Percentiles rank a stretch among this genome's conserved stretches.
Conservation (phyloP, 2,797 vertebrate species). For the Urosaurus nigricauda region DNA sequence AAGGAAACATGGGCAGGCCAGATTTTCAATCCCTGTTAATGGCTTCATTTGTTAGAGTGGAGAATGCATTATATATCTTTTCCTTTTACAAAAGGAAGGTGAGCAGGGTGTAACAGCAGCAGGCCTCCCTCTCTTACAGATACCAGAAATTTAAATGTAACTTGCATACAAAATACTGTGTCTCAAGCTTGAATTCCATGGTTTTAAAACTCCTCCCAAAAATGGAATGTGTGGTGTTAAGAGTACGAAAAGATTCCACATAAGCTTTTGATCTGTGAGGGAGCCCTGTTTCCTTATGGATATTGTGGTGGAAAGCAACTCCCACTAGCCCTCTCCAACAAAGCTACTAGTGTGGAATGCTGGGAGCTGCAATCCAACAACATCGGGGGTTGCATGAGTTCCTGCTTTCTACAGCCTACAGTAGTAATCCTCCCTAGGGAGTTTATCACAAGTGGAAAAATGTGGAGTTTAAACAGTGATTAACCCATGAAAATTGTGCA, state of each 20-base stretch:
- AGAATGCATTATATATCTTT: neutral
- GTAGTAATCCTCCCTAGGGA: neutral
- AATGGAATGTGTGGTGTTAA: neutral
- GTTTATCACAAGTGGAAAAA: neutral
- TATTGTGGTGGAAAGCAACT: too few species aligned
- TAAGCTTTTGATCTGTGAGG: too few species aligned
- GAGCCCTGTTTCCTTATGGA: too few species aligned
- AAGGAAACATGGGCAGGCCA: neutral
- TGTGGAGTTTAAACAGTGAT: too few species aligned
- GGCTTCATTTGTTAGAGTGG: neutral
- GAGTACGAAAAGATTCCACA: too few species aligned
- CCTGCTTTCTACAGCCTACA: too few species aligned
- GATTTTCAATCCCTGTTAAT: neutral
- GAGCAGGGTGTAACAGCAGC: too few species aligned
- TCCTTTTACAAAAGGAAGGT: neutral
- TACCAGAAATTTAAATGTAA: neutral
- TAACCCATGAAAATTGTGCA: too few species aligned
- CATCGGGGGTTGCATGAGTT: too few species aligned
- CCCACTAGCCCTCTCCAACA: too few species aligned
- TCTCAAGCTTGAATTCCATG: neutral
- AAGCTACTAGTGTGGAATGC: too few species aligned
- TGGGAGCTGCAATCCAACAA: too few species aligned
- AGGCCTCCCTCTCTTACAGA: neutral
- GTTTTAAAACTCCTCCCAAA: conserved; percentile 3
- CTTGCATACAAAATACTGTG: neutral